Evolutionary conservation across 2,113 vertebrate species (phyloP), one percentile per base, ranked within the genome.

Genomic region (Panurus biarmicus): DNA sequence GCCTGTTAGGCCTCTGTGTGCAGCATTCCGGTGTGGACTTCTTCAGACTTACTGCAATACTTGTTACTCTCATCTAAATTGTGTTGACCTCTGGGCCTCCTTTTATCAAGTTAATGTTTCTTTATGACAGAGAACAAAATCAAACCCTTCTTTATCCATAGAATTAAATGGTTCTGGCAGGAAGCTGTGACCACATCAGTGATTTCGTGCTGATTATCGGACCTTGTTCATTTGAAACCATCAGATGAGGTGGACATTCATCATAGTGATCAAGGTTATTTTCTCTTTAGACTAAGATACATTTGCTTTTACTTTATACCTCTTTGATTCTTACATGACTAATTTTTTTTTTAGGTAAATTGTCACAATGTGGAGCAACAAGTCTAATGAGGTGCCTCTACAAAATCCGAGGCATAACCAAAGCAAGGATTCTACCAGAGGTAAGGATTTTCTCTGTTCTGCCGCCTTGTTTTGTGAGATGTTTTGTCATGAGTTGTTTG

Each of bases 311-410:
- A 17, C 25, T 75, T 85, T 71, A 38, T 54, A 8, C 18, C 26
- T 85, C 79, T 89, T 56, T 36, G 47, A 51, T 56, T 45, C 53
- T 95, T 70, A 93, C 5, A 0, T 85, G 44, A 57, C 15, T 84
- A 0, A 24, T 50, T 14, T 21, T 44, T 35, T 96, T 96, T 96
- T 91, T 89, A 98, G 98, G 97, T 98, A 96, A 98, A 95, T 86
- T 95, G 95, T 96, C 97, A 98, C 57, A 10, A 99, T 99, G 99
- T 98, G 97, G 98, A 98, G 97, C 96, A 98, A 94, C 95, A 98
- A 97, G 85, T 96, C 95, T 95, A 97, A 97, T 93, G 98, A 98
- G 77, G 97, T 95, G 80, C 97, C 98, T 96, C 89, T 98, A 47
- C 97, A 97, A 96, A 97, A 97, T 83, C 95, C 50, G 1, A 97